Conservation (phyloP, 2,113 vertebrate species). For the Siniperca chuatsi region DNA sequence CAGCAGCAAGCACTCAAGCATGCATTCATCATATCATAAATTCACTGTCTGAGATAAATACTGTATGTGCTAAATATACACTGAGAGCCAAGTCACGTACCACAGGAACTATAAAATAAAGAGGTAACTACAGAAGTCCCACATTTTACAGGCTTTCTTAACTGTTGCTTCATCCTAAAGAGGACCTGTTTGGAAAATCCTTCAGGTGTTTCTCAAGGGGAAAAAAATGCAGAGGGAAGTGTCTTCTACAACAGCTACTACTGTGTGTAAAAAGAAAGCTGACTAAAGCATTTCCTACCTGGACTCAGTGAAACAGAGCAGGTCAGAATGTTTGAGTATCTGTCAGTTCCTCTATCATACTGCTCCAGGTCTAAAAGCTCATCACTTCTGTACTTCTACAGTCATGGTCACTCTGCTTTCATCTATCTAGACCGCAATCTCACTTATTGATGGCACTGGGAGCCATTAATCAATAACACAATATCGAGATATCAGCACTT, state of each 20-base stretch:
- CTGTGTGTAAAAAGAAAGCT: slow-evolving; percentile 2
- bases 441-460: slow-evolving; percentile 15
- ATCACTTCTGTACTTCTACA: slow-evolving; percentile 33
- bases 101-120: neutral
- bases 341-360: slow-evolving; percentile 28
- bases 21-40: slow-evolving; percentile 5
- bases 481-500: slow-evolving; percentile 24
- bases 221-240: neutral
- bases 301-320: slow-evolving; percentile 17
- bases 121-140: neutral
- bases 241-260: neutral
- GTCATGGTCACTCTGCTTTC: slow-evolving; percentile 27
- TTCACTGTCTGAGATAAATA: slow-evolving; percentile 10
- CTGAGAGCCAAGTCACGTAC: neutral
- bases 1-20: neutral
- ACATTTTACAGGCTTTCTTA: neutral
- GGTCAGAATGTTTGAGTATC: slow-evolving; percentile 26
- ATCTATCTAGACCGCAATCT: slow-evolving; percentile 7
- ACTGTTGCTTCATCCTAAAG: neutral
- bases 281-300: slow-evolving; percentile 11
- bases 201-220: neutral
- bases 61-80: neutral
- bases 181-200: slow-evolving; percentile 5
- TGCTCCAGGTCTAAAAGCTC: slow-evolving; percentile 43
- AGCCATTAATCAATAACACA: slow-evolving; percentile 33